These are phyloP conservation scores for Drosophila nebulosa DNA, from an alignment of 1,140 invertebrate genomes.

Conservation along the genomic window DNA sequence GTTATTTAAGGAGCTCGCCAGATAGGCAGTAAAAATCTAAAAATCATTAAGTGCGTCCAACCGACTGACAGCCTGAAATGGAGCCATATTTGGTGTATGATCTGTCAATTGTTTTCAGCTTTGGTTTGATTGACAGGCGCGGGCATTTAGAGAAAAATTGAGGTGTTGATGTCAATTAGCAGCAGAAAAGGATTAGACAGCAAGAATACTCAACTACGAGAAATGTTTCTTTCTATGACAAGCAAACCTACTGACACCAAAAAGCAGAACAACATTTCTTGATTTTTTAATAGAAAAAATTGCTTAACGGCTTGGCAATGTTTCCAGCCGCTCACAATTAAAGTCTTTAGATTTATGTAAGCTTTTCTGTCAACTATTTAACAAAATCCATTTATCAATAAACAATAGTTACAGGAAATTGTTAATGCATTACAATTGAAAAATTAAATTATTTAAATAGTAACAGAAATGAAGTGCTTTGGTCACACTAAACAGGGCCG, in stretches of 20 bases:
- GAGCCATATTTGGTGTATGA: slow-evolving; percentile 62
- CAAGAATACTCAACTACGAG: not conserved
- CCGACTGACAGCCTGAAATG: too few relatives aligned
- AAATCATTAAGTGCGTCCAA: too few relatives aligned
- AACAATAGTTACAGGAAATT: too few relatives aligned
- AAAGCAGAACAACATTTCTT: not conserved
- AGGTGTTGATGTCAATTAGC: slow-evolving; percentile 55
- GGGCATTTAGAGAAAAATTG: slow-evolving; percentile 38
- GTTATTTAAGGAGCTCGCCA: too few relatives aligned
- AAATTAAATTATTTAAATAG: too few relatives aligned
- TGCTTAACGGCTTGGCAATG: not conserved
- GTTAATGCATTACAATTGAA: too few relatives aligned
- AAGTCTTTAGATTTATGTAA: not conserved
- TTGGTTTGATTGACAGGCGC: slow-evolving; percentile 61
- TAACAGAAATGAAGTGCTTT: too few relatives aligned
- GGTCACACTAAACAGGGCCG: too few relatives aligned
- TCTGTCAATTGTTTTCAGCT: slow-evolving; percentile 51
- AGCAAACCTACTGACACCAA: not conserved
- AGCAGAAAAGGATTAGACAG: slow-evolving; percentile 38
- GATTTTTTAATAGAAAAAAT: not conserved
- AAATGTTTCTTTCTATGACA: not conserved
- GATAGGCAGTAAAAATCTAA: too few relatives aligned
- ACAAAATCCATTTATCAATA: too few relatives aligned
- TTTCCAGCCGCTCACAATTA: not conserved
- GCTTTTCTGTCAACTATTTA: not conserved